Evolutionary conservation across 2,888 invertebrate species (phyloP).

Genomic region (Lordiphosa fenestrarum): DNA sequence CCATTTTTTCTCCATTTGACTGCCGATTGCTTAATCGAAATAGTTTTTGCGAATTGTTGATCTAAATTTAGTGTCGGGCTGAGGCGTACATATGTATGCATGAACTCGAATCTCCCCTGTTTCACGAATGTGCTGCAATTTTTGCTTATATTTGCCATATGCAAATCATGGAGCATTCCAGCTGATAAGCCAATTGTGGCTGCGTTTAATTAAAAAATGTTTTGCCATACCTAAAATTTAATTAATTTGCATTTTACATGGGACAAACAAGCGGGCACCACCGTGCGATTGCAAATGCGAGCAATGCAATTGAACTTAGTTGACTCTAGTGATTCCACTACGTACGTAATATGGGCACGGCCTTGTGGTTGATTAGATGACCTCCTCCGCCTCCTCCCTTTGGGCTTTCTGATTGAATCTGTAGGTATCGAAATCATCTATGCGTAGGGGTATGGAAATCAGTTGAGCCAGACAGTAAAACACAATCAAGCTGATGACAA

Average conservation of each 20-base stretch:
- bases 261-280: neutral
- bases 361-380: conserved; percentile 18
- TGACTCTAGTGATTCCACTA: conserved; percentile 2
- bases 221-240: conserved; percentile 31
- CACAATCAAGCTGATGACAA: conserved; percentile 17
- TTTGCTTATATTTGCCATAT: neutral
- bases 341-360: conserved; percentile 1
- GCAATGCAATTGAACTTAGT: conserved; percentile 18
- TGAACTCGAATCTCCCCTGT: too few relatives aligned
- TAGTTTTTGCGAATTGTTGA: conserved; percentile 1
- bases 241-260: conserved; percentile 47
- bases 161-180: neutral
- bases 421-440: conserved; percentile 34
- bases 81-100: too few relatives aligned
- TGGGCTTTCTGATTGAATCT: neutral
- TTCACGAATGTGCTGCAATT: too few relatives aligned
- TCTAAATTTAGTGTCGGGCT: conserved; percentile 17
- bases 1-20: conserved; percentile 1
- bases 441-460: conserved; percentile 21
- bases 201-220: conserved; percentile 33
- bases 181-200: conserved; percentile 22
- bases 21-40: conserved; percentile 19
- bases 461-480: conserved; percentile 20
- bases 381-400: conserved; percentile 11
- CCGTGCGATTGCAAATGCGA: conserved; percentile 3